Base-by-base conservation (phyloP, 2,888 invertebrate species). In the Latrodectus hesperus region DNA sequence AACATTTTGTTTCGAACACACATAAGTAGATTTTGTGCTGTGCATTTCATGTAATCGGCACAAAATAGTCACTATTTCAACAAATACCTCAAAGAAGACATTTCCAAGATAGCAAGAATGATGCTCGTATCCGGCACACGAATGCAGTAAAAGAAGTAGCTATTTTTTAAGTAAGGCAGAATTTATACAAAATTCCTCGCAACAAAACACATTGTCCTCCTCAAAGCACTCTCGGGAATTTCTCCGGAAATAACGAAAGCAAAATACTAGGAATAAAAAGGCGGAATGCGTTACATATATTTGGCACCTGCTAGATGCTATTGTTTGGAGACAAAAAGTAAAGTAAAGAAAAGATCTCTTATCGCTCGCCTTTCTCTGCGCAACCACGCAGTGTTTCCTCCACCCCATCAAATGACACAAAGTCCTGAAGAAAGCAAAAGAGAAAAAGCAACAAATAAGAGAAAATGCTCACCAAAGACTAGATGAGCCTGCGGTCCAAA, bases 221-320 rank as follows among this genome's bases (percentile, higher is more conserved):
- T 64, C 53, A 16, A 10, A 53, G 17, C n/a, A 16, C 84, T 77
- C 77, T 38, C 12, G 76, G 67, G 84, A 84, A 55, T 77, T 38
- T 76, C 68, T 26, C 22, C 55, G 65, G 84, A 72, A 67, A 77
- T 72, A 77, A 51, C 64, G 51, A 64, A 60, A 82, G 67, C 55
- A 68, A 75, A 77, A 65, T 52, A 17, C 38, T n/a, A 12, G 14
- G 17, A 17, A 55, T 70, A 71, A 84, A 72, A 71, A 64, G 64
- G 53, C 38, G 65, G 74, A 77, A 72, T 77, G 65, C 64, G 65
- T 71, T 82, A 84, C 84, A 72, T 74, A 81, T 68, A 74, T 74
- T 82, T 67, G 72, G 80, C 80, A 81, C 80, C 80, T 81, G 84
- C 84, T 76, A 53, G 77, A 52, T 65, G 14, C 77, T 77, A 76